These are phyloP conservation scores for Tetranychus truncatus DNA, from an alignment of 2,888 invertebrate species.

Conservation along the genomic window DNA sequence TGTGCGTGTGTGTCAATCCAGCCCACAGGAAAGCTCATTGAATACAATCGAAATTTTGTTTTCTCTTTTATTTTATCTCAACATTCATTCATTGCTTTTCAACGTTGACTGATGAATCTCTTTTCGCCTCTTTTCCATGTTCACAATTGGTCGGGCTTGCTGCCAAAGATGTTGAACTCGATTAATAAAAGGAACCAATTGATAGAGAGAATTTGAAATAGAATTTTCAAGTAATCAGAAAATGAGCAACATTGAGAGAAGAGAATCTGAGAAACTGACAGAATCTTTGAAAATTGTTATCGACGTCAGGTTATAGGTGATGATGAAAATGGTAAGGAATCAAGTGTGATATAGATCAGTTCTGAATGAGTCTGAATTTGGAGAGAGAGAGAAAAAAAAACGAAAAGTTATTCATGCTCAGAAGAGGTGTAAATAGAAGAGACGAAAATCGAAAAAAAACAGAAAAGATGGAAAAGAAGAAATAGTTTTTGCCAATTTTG, in stretches of 20 bases:
- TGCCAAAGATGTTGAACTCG: not conserved
- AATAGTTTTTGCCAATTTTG: too few species aligned
- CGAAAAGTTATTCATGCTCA: too few species aligned
- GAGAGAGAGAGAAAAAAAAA: too few species aligned
- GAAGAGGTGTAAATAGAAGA: too few species aligned
- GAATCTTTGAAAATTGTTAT: not conserved
- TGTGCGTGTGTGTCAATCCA: too few species aligned
- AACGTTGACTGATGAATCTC: not conserved
- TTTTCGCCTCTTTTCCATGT: not conserved
- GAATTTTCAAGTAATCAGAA: not conserved
- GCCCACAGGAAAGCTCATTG: too few species aligned
- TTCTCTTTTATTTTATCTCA: not conserved
- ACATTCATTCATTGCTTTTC: not conserved
- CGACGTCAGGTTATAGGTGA: constrained; percentile 1
- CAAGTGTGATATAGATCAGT: not conserved
- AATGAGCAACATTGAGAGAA: not conserved
- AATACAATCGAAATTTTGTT: too few species aligned
- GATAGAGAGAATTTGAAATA: not conserved
- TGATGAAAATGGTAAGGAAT: not conserved
- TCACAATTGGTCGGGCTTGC: not conserved
- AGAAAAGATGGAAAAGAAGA: too few species aligned
- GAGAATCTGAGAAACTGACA: too few species aligned
- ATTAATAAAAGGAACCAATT: too few species aligned
- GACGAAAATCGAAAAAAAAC: too few species aligned
- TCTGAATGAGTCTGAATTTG: not conserved